Base-by-base conservation (phyloP, 2,888 invertebrate genomes). In the Sclerodermus sp. region DNA sequence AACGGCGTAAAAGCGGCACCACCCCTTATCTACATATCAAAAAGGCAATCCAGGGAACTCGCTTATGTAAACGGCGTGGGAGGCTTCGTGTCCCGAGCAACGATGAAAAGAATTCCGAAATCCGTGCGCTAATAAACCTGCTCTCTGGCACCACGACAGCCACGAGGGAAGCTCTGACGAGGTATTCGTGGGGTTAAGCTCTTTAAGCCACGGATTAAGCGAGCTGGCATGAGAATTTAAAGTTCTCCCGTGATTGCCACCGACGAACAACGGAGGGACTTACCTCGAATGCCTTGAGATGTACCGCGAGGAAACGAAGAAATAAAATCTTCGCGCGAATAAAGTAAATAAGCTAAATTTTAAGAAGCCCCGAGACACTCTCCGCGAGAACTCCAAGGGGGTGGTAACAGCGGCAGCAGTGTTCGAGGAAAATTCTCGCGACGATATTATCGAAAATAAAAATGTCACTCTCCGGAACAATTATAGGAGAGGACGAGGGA, bases 11-110 rank as follows among this genome's bases (percentile, higher is more conserved):
- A 76, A 74, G 73, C 71, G 60, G 61, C 57, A 61, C 65, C 67
- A 67, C 65, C 68, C 71, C 75, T 74, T 70, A 77, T 77, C 77
- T 77, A 76, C 77, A 77, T 77, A 77, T 77, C 77, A 77, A 77
- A 77, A 77, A 77, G 77, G 77, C 76, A 77, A 77, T 77, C 74
- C 73, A 66, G 73, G 67, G 76, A 77, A 77, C 72, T 77, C 77
- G 76, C 76, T 77, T 77, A 76, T 77, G 77, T 77, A 77, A 77
- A 77, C 77, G 74, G 71, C 64, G 60, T 62, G 67, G 66, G 68
- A 60, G 66, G 68, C 66, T 57, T 62, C 68, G 67, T 70, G 70
- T 69, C 68, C 64, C 64, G 58, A 49, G 51, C 57, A 51, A 49
- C 68, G 74, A 76, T 77, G 77, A 77, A 77, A 77, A 77, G 77